phyloP scores from a whole-genome alignment of 2,113 vertebrate genomes.

The Gallinago jamesoni region DNA sequence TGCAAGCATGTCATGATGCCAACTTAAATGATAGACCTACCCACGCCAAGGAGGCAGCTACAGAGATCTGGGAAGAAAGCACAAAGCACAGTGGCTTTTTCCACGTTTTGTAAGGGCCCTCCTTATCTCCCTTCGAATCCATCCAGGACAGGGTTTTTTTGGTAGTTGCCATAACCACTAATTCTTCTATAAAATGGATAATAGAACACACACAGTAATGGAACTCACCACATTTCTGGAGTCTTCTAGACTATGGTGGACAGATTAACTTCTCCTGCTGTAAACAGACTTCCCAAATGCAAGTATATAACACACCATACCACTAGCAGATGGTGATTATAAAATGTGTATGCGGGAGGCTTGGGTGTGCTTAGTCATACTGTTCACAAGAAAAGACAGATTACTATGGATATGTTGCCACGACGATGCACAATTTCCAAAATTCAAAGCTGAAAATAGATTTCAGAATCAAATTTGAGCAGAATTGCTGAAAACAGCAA shows the following conservation, averaged over 20 bases:
- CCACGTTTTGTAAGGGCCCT: background rate
- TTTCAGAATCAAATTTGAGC: background rate
- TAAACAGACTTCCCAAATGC: background rate
- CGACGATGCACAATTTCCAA: background rate
- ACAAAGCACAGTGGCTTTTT: background rate
- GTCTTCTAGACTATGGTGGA: background rate
- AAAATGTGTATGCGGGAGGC: background rate
- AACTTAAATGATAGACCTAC: background rate
- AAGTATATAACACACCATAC: background rate
- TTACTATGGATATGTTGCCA: background rate
- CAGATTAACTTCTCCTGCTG: background rate
- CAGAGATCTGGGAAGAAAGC: constrained; percentile 11
- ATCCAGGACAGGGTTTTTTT: background rate
- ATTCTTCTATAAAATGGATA: background rate
- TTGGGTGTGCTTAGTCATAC: background rate
- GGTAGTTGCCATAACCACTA: background rate
- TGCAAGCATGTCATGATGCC: background rate
- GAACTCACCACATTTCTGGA: background rate
- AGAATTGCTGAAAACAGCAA: background rate
- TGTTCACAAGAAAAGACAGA: background rate
- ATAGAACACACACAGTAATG: background rate
- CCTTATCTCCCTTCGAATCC: background rate
- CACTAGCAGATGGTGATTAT: background rate
- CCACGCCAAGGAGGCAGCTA: background rate
- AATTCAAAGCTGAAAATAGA: background rate